A percentile compares a stretch with the other conserved stretches of the same genome.
Conservation (phyloP, 2,113 vertebrate genomes). For the Chloropsis cyanopogon region DNA sequence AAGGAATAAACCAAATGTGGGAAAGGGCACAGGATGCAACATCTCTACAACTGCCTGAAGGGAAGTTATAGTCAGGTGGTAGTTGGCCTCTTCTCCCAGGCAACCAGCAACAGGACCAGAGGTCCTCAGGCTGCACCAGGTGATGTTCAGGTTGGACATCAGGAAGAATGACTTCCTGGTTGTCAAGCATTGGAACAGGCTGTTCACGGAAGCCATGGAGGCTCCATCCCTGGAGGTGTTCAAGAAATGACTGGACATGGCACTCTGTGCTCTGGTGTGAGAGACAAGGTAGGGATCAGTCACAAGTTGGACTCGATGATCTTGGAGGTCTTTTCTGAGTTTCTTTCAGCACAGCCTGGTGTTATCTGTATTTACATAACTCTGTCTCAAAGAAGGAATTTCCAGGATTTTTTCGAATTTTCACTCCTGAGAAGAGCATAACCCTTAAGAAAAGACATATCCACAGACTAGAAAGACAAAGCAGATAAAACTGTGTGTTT, state of each 20-base stretch:
- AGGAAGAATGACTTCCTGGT: not conserved
- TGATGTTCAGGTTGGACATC: not conserved
- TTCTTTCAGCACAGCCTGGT: not conserved
- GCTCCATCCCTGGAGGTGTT: not conserved
- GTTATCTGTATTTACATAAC: not conserved
- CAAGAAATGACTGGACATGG: not conserved
- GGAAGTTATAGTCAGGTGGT: too few relatives aligned
- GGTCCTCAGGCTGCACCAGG: not conserved
- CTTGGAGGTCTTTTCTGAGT: not conserved
- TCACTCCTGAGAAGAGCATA: not conserved
- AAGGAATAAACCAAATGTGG: too few relatives aligned
- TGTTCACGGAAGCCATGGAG: not conserved
- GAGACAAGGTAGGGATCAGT: not conserved
- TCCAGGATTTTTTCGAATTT: not conserved
- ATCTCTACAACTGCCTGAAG: not conserved
- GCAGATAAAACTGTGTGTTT: not conserved
- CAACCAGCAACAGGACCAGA: not conserved
- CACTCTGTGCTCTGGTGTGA: not conserved
- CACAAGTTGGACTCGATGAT: not conserved
- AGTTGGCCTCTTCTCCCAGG: not conserved
- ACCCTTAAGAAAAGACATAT: not conserved
- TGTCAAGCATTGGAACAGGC: not conserved
- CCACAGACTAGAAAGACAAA: not conserved
- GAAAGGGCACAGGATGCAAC: too few relatives aligned
- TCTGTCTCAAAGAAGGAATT: not conserved